These are phyloP conservation scores for Cuculus canorus DNA, from an alignment of 2,797 vertebrate genomes.

Conservation along the genomic window DNA sequence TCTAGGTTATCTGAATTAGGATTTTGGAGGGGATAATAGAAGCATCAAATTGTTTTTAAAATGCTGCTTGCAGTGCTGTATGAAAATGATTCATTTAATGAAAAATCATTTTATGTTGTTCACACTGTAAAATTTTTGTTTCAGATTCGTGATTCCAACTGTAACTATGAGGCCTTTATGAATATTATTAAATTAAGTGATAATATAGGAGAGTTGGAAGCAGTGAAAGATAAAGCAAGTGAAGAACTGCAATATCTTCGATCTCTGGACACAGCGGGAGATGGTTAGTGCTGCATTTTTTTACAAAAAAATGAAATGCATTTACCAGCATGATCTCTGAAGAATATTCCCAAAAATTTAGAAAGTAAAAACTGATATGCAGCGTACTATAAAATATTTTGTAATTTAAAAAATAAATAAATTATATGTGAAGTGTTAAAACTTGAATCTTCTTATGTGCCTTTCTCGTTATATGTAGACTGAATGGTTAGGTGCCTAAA, in stretches of 20 bases:
- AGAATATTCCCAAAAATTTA: neutral
- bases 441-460: accelerated
- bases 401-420: neutral
- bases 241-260: slow-evolving; percentile 98
- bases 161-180: slow-evolving; percentile 99
- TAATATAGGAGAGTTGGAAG: slow-evolving; percentile 92
- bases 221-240: slow-evolving; percentile 95
- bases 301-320: neutral
- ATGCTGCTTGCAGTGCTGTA: neutral
- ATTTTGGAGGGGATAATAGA: neutral
- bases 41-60: neutral
- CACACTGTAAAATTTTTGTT: slow-evolving; percentile 28
- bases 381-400: neutral
- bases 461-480: neutral
- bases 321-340: neutral
- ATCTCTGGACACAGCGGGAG: slow-evolving; percentile 96
- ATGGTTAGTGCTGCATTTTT: slow-evolving; percentile 81
- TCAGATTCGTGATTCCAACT: slow-evolving; percentile 96
- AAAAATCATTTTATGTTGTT: neutral
- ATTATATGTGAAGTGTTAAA: neutral
- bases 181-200: slow-evolving; percentile 98
- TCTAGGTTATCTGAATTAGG: neutral
- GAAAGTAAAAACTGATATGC: neutral
- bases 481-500: neutral
- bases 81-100: neutral